Evolutionary conservation across 2,113 vertebrate genomes (phyloP), one percentile per base, ranked within the genome.

Genomic region (Plectropomus leopardus): DNA sequence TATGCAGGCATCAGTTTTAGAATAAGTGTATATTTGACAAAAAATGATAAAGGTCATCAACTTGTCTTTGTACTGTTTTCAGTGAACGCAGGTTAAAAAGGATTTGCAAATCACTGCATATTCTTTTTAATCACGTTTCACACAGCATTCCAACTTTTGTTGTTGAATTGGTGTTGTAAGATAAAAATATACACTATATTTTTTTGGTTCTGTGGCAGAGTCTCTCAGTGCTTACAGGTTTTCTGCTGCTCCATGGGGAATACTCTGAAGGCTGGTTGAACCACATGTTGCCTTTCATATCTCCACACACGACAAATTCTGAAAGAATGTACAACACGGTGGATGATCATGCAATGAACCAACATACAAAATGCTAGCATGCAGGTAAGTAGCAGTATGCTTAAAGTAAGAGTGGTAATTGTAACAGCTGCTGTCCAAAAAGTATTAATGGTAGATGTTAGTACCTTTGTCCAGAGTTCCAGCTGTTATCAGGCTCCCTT

Each of bases 291-390:
- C 95, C 95, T 2, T 78, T 85, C 15, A 70, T 26, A 70, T 96
- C 94, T 48, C 95, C 95, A 78, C 92, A 95, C 63, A 95, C 94
- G 4, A 94, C 42, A 26, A 95, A 86, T 0, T 93, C 95, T 96
- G 83, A 23, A 82, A 72, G 30, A 42, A 74, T 15, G 10, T 13
- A 14, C 1, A 47, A 47, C 45, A 47, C 8, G 17, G 16, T 32
- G 21, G 13, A 60, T 51, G 17, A 34, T 14, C 36, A 60, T 13
- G 17, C 23, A 7, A 40, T 3, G 14, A 63, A 40, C 30, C 19
- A 55, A 23, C 7, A 10, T 24, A 28, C 7, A 3, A 8, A 17
- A 24, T 47, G 16, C 34, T 21, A 28, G 30, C 28, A n/a, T 6
- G 4, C 26, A 8, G 19, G 24, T 34, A 14, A 55, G 32, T 4